Percentiles rank a stretch among this genome's conserved stretches.
phyloP scores from a whole-genome alignment of 2,797 vertebrate genomes.

The Threskiornis aethiopicus region DNA sequence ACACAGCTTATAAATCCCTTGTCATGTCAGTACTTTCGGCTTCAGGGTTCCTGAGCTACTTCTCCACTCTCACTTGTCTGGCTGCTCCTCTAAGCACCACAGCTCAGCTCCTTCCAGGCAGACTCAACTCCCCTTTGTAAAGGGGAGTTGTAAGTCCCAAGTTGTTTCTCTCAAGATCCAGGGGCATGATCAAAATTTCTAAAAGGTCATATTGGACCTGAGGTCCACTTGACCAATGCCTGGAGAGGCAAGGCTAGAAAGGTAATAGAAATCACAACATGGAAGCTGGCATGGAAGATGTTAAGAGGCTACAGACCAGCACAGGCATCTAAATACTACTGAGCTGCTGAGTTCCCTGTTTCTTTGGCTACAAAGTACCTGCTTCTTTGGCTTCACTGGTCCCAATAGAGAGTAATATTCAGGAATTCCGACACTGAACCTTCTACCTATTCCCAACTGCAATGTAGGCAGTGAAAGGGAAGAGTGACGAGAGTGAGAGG shows the following conservation, averaged over 20 bases:
- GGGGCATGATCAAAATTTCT: neutral
- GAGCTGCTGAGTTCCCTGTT: neutral
- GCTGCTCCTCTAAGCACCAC: neutral
- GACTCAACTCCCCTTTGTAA: neutral
- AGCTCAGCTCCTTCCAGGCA: neutral
- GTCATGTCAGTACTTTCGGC: neutral
- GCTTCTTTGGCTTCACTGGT: neutral
- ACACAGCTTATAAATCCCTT: neutral
- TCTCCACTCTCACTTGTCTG: neutral
- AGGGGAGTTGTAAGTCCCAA: neutral
- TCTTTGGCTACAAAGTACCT: neutral
- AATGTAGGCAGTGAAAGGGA: neutral
- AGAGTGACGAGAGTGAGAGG: neutral
- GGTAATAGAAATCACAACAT: neutral
- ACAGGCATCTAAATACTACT: neutral
- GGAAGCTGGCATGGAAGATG: neutral
- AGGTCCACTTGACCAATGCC: neutral
- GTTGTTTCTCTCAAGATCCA: neutral
- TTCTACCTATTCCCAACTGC: neutral
- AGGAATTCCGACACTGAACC: neutral
- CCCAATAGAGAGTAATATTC: neutral
- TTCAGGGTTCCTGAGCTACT: neutral
- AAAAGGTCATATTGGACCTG: neutral
- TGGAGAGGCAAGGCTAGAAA: neutral
- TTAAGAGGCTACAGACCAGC: neutral